phyloP scores from a whole-genome alignment of 2,797 vertebrate genomes.

The Echiichthys vipera region DNA sequence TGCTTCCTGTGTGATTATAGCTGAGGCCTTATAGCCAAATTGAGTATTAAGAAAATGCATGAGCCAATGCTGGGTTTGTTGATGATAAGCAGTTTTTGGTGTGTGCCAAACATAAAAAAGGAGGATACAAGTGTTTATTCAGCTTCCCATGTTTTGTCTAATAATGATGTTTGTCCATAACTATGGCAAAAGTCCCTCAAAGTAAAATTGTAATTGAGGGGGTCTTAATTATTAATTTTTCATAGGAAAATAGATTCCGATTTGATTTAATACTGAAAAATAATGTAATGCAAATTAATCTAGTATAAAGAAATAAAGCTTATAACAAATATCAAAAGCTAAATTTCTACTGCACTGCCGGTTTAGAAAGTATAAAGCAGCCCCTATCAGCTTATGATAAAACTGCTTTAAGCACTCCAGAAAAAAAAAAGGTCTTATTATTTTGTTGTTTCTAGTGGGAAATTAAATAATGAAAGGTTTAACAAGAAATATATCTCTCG shows the following conservation, averaged over 20 bases:
- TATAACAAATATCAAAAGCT: not conserved
- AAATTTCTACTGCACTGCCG: not conserved
- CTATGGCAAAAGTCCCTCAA: conserved; percentile 23
- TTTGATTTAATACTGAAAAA: conserved; percentile 13
- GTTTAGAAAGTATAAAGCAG: conserved; percentile 1
- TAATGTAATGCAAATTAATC: not conserved
- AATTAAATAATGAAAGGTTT: conserved; percentile 50
- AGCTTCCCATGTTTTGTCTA: conserved; percentile 21
- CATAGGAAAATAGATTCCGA: not conserved
- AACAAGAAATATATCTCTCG: conserved; percentile 32
- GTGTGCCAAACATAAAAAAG: conserved; percentile 42
- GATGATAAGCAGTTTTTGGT: conserved; percentile 47
- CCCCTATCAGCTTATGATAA: not conserved
- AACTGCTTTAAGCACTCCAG: conserved; percentile 7
- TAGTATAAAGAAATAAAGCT: not conserved
- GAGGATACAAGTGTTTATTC: conserved; percentile 27
- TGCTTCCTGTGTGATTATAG: conserved; percentile 66
- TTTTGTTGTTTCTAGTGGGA: conserved; percentile 29
- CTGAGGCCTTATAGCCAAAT: conserved; percentile 59
- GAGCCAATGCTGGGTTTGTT: conserved; percentile 42
- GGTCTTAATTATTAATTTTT: not conserved
- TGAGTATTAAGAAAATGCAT: conserved; percentile 68
- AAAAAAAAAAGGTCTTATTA: conserved; percentile 25
- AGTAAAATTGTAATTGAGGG: not conserved
- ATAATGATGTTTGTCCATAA: conserved; percentile 34